These are phyloP conservation scores for Tolypeutes matacus DNA, from an alignment of 2,797 vertebrate genomes.

Conservation along the genomic window DNA sequence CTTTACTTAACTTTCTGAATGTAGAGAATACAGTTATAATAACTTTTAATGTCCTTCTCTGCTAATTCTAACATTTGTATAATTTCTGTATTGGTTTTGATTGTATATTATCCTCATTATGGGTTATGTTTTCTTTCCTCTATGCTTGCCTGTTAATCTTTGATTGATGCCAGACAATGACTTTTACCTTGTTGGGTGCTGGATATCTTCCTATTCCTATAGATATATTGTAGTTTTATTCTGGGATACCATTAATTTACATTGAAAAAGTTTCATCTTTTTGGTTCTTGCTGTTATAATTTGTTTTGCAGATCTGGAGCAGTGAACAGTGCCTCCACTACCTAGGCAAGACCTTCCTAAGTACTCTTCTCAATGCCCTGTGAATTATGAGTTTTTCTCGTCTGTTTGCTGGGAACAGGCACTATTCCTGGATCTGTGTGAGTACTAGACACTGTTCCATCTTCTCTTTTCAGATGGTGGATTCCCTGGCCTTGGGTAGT, in stretches of 20 bases:
- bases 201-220: neutral
- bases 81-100: neutral
- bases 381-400: neutral
- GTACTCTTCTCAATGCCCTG: neutral
- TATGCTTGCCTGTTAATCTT: neutral
- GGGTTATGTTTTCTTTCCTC: neutral
- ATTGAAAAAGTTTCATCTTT: neutral
- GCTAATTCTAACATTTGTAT: neutral
- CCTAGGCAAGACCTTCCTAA: neutral
- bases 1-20: neutral
- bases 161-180: neutral
- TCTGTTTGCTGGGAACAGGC: neutral
- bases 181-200: neutral
- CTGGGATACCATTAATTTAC: neutral
- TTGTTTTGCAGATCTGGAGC: neutral
- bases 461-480: neutral
- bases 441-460: neutral
- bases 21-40: too few relatives aligned
- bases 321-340: neutral
- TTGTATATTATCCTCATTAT: neutral
- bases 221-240: neutral
- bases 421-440: neutral
- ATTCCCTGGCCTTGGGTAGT: neutral
- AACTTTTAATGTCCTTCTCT: neutral
- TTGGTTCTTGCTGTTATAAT: neutral